Conservation (phyloP, 1,140 invertebrate genomes). For the Diploscapter pachys region DNA sequence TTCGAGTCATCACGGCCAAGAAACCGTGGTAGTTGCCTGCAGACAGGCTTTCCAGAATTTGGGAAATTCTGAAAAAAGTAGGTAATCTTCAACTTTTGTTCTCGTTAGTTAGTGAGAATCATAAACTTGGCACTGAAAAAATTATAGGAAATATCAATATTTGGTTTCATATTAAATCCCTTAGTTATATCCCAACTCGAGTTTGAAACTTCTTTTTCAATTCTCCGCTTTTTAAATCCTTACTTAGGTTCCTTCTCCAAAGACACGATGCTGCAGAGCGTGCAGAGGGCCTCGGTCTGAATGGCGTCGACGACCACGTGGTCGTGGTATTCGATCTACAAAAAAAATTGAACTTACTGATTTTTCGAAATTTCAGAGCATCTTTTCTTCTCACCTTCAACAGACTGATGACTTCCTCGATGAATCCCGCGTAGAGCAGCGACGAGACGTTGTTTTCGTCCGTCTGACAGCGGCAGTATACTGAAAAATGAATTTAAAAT, state of each 20-base stretch:
- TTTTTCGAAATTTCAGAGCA: no score
- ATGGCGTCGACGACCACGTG: slow-evolving; percentile 67
- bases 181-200: neutral
- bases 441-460: slow-evolving; percentile 75
- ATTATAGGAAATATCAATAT: neutral
- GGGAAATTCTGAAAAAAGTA: slow-evolving; percentile 62
- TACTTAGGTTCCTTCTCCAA: slow-evolving; percentile 80
- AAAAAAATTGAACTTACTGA: no score
- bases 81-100: neutral
- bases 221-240: slow-evolving; percentile 50
- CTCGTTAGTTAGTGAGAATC: slow-evolving; percentile 50
- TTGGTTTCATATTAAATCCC: neutral
- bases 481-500: neutral
- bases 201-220: slow-evolving; percentile 61
- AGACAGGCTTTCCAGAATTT: slow-evolving; percentile 86
- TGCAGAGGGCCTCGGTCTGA: slow-evolving; percentile 78
- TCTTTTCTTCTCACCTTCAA: no score
- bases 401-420: slow-evolving; percentile 81
- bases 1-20: slow-evolving; percentile 77
- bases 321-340: slow-evolving; percentile 3
- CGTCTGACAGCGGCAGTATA: slow-evolving; percentile 42
- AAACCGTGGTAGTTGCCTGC: slow-evolving; percentile 84
- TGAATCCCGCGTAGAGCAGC: slow-evolving; percentile 76
- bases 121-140: slow-evolving; percentile 53
- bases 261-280: slow-evolving; percentile 83